A percentile compares a stretch with the other conserved stretches of the same genome.
These are phyloP conservation scores for Notolabrus celidotus DNA, from an alignment of 2,797 vertebrate species.

Conservation along the genomic window DNA sequence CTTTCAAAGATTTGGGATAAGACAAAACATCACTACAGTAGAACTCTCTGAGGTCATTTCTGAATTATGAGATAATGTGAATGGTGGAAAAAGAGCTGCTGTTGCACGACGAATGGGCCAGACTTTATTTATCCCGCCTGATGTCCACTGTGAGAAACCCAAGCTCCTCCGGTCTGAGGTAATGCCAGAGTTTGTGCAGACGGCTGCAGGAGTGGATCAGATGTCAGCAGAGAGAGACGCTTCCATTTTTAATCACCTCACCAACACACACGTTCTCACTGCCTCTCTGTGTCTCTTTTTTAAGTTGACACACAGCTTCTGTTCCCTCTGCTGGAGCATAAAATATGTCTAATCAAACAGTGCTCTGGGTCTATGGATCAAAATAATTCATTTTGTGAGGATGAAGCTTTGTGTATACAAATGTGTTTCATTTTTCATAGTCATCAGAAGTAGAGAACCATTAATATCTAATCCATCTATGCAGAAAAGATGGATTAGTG, in stretches of 20 bases:
- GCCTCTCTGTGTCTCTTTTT: slow-evolving; percentile 18
- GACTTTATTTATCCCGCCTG: slow-evolving; percentile 52
- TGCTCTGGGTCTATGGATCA: background rate
- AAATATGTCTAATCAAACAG: slow-evolving; percentile 7
- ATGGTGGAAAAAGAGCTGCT: slow-evolving; percentile 23
- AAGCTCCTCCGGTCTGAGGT: slow-evolving; percentile 72
- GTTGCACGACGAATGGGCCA: slow-evolving; percentile 44
- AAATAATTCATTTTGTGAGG: slow-evolving; percentile 1
- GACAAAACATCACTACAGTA: background rate
- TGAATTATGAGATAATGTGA: slow-evolving; percentile 8
- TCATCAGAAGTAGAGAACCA: background rate
- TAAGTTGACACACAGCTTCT: slow-evolving; percentile 7
- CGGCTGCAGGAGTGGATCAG: slow-evolving; percentile 63
- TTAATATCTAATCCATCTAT: background rate
- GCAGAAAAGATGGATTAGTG: background rate
- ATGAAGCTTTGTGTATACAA: background rate
- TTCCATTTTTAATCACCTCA: slow-evolving; percentile 74
- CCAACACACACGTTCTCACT: slow-evolving; percentile 25
- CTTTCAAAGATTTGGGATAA: too few species aligned
- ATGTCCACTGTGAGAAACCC: slow-evolving; percentile 66
- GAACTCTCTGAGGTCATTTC: background rate
- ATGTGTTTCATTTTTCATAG: background rate
- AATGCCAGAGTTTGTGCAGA: slow-evolving; percentile 57
- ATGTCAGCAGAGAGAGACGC: slow-evolving; percentile 61
- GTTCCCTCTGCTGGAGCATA: background rate